Evolutionary conservation across 1,140 invertebrate species (phyloP).

Genomic region (Temnothorax curvispinosus): DNA sequence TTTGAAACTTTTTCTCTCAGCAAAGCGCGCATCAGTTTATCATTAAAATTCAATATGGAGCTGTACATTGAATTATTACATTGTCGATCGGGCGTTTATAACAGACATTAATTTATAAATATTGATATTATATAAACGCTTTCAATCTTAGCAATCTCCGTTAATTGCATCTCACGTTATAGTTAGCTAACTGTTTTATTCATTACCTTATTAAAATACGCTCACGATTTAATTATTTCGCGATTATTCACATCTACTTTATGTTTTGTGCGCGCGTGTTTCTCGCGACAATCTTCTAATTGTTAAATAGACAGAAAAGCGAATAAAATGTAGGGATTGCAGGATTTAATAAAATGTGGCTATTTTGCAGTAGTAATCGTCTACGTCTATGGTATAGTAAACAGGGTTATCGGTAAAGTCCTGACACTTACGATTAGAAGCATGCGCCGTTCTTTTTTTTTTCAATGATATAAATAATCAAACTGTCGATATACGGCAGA

Average conservation of each 20-base stretch:
- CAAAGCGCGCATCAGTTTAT: neutral
- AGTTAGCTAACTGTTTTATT: neutral
- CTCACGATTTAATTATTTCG: constrained; percentile 5
- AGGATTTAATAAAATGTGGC: neutral
- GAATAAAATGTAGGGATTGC: neutral
- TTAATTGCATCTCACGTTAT: neutral
- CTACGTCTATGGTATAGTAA: neutral
- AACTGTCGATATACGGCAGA: neutral
- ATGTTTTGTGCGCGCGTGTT: neutral
- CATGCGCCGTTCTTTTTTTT: neutral
- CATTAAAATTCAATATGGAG: neutral
- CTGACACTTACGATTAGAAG: neutral
- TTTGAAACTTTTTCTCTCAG: neutral
- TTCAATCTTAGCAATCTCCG: neutral
- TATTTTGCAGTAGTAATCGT: neutral
- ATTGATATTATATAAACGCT: neutral
- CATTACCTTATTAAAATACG: neutral
- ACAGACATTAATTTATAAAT: constrained; percentile 4
- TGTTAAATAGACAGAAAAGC: neutral
- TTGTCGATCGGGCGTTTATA: neutral
- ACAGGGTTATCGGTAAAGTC: neutral
- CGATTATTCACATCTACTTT: neutral
- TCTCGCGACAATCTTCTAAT: neutral
- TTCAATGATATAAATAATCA: constrained; percentile 9
- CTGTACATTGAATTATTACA: neutral